phyloP scores from a whole-genome alignment of 2,113 vertebrate genomes.

The Pandion haliaetus region DNA sequence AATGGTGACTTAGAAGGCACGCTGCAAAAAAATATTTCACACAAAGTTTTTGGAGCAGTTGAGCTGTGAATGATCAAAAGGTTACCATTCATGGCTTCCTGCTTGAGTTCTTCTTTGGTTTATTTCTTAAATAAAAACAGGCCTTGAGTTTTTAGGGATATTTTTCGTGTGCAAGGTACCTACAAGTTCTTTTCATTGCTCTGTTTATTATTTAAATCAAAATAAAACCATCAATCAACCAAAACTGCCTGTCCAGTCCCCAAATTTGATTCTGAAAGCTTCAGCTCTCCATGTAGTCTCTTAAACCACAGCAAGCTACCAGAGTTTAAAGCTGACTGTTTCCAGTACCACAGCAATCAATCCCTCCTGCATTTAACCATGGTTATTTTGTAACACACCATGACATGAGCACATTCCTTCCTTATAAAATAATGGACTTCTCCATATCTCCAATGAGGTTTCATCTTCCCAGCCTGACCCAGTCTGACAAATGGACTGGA shows the following conservation, averaged over 20 bases:
- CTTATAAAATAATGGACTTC: slow-evolving; percentile 20
- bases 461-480: slow-evolving; percentile 27
- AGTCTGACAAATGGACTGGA: slow-evolving; percentile 5
- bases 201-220: not conserved
- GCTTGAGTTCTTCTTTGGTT: not conserved
- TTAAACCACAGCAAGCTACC: slow-evolving; percentile 8
- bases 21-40: not conserved
- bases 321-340: not conserved
- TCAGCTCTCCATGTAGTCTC: not conserved
- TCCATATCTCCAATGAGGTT: not conserved
- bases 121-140: not conserved
- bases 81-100: not conserved
- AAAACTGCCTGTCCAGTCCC: not conserved
- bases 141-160: not conserved
- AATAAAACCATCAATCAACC: not conserved
- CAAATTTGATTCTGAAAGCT: not conserved
- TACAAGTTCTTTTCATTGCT: not conserved
- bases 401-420: slow-evolving; percentile 26
- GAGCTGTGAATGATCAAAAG: not conserved
- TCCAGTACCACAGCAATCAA: not conserved
- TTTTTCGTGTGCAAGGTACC: not conserved
- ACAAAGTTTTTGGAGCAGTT: not conserved
- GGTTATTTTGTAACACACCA: not conserved
- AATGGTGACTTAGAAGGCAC: not conserved
- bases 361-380: not conserved